Evolutionary conservation across 92 coral and sea anemone genomes (phyloP).

Genomic region (Zoanthus sansibaricus): DNA sequence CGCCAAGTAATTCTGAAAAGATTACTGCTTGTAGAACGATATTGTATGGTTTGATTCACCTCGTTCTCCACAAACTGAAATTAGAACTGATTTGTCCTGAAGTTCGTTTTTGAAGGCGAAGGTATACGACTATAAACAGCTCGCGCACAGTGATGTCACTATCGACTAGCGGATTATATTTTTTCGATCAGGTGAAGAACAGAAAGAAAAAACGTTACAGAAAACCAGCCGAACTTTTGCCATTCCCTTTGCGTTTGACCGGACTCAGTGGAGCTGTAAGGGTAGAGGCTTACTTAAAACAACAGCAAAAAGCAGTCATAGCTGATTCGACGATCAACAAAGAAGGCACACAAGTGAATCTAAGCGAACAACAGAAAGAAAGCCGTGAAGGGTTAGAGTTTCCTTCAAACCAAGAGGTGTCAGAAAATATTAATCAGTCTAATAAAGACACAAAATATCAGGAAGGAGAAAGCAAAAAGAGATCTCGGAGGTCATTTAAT

Average conservation of each 20-base stretch:
- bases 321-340: constrained; percentile 44
- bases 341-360: constrained; percentile 8
- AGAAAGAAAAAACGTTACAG: constrained; percentile 83
- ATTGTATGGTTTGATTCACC: neutral
- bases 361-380: constrained; percentile 29
- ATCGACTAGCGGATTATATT: constrained; percentile 67
- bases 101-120: neutral
- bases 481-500: constrained; percentile 49
- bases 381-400: constrained; percentile 15
- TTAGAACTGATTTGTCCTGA: neutral
- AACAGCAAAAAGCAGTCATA: constrained; percentile 72
- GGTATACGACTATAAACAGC: neutral
- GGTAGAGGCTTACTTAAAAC: constrained; percentile 96
- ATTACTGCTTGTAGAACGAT: neutral
- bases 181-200: constrained; percentile 76
- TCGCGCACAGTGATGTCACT: constrained; percentile 76
- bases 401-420: constrained; percentile 22
- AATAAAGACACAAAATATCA: constrained; percentile 65
- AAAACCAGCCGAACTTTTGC: constrained; percentile 91
- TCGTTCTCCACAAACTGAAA: constrained; percentile 11
- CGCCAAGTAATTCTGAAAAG: constrained; percentile 12
- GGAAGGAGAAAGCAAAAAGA: constrained; percentile 62
- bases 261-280: constrained; percentile 97
- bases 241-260: constrained; percentile 92
- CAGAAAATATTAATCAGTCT: constrained; percentile 49